phyloP scores from a whole-genome alignment of 2,888 invertebrate species.

The Leucania comma region DNA sequence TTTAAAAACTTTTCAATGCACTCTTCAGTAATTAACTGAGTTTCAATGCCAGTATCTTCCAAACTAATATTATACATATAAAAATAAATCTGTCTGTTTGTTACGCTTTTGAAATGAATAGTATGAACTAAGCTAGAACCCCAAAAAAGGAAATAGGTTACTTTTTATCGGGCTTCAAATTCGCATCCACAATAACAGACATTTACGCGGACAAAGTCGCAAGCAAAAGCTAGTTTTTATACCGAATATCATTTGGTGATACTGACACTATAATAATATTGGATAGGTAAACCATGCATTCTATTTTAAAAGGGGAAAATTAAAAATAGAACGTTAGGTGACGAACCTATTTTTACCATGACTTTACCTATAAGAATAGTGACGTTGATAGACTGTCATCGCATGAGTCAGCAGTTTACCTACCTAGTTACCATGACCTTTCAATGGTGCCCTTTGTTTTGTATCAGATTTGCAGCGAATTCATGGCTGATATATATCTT shows the following conservation, averaged over 20 bases:
- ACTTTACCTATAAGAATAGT: slow-evolving; percentile 15
- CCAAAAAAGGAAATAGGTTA: too few species aligned
- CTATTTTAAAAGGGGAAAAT: not conserved
- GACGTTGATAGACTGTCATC: slow-evolving; percentile 47
- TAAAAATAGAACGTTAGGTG: not conserved
- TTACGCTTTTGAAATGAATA: too few species aligned
- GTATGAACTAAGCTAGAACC: too few species aligned
- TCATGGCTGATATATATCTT: slow-evolving; percentile 58
- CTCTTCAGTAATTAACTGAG: not conserved
- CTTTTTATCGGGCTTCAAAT: too few species aligned
- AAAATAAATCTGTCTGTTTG: too few species aligned
- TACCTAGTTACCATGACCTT: slow-evolving; percentile 57
- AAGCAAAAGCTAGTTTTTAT: too few species aligned
- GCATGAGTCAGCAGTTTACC: slow-evolving; percentile 53
- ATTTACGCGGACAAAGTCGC: too few species aligned
- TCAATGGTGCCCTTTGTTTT: slow-evolving; percentile 43
- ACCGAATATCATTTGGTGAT: not conserved
- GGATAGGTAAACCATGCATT: not conserved
- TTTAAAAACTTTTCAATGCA: not conserved
- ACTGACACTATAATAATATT: not conserved
- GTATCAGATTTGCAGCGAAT: slow-evolving; percentile 58
- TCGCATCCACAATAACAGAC: not conserved
- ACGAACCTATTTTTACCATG: not conserved
- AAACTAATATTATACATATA: too few species aligned
- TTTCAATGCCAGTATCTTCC: too few species aligned